These are phyloP conservation scores for Botia kubotai DNA, from an alignment of 2,797 vertebrate genomes.

Conservation along the genomic window DNA sequence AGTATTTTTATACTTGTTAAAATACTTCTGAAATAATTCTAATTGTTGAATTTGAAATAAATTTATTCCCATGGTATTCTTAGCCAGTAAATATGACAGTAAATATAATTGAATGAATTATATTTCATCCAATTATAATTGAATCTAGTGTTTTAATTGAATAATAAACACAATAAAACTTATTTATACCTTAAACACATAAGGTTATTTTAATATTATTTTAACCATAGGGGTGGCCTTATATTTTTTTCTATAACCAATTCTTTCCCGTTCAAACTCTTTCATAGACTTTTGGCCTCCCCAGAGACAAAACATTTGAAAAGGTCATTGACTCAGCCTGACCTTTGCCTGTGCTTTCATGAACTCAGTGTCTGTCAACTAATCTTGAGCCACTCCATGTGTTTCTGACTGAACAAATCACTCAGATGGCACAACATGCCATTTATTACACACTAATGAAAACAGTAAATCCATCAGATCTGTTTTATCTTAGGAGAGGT, in stretches of 20 bases:
- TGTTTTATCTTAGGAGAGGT: not conserved
- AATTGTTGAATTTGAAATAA: too few relatives aligned
- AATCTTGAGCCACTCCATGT: constrained; percentile 8
- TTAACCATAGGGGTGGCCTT: not conserved
- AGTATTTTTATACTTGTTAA: too few relatives aligned
- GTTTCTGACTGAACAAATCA: not conserved
- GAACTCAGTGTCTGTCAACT: constrained; percentile 57
- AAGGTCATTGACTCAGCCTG: constrained; percentile 58
- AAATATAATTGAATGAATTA: too few relatives aligned
- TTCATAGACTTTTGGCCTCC: constrained; percentile 2
- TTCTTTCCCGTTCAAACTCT: not conserved
- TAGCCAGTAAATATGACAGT: too few relatives aligned
- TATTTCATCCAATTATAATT: not conserved
- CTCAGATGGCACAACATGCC: not conserved
- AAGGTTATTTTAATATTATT: not conserved
- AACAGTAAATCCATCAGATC: not conserved
- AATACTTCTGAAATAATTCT: too few relatives aligned
- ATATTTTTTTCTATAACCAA: not conserved
- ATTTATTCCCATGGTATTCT: too few relatives aligned
- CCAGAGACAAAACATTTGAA: constrained; percentile 26
- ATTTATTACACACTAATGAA: not conserved
- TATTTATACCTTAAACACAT: not conserved
- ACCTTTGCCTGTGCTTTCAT: constrained; percentile 72
- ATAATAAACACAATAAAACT: not conserved
- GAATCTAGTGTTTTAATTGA: not conserved